Base-by-base conservation (phyloP, 2,888 invertebrate genomes). In the Chirona hameri region DNA sequence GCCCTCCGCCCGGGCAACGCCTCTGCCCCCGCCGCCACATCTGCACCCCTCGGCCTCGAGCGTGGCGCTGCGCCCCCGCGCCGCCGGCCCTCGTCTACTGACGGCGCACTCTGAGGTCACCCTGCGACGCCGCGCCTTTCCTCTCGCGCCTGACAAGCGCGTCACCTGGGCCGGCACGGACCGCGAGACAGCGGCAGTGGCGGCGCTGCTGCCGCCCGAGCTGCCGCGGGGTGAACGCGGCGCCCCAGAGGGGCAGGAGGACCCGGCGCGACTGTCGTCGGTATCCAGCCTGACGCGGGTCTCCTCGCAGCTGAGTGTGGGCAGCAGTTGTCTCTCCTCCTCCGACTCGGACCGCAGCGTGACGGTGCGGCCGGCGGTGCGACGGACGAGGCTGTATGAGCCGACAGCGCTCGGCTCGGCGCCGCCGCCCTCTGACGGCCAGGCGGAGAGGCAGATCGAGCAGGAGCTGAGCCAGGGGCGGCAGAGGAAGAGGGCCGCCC, bases 101-200 rank as follows among this genome's bases (percentile, higher is more conserved):
- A 15, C 0, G n/a, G 39, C 76, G 21, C 2, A 12, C 21, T 76
- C 76, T 15, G 76, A 76, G 76, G 76, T 31, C 24, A 5, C 72
- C 14, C 31, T 76, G 76, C 76, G 39, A 21, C 76, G 39, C 76
- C 39, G 76, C 2, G 29, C 29, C 29, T 14, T 0, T 0, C 14
- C 14, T 15, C n/a, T n/a, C 10, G 21, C 5, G n/a, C 76, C 76
- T 3, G 76, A 76, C 21, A 76, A 76, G 76, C 76, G 76, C 39
- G 76, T 76, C 76, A 76, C 76, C 18, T 76, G 76, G 76, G 76
- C 76, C 21, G 76, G 76, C 39, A 76, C 76, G 27, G 76, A 76
- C 76, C 31, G 76, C 21, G 76, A 76, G 76, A 76, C 76, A 39
- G 76, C 31, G 31, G 76, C 39, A 7, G 76, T 76, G 76, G 76